Evolutionary conservation across 2,113 vertebrate genomes (phyloP), one percentile per base, ranked within the genome.

Genomic region (Notothenia rossii): DNA sequence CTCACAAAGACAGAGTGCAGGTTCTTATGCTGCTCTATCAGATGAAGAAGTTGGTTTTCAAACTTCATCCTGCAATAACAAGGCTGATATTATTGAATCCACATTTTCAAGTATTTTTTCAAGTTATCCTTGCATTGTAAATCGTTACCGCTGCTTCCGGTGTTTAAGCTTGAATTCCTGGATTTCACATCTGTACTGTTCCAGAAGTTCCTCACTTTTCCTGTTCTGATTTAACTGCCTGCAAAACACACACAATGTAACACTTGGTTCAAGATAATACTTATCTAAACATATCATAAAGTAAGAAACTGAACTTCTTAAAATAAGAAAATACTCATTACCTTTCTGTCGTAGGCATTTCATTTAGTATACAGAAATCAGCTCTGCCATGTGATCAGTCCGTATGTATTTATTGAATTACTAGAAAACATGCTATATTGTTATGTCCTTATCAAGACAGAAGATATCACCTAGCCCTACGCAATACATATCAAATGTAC

Each of bases 11-110:
- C 58, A 55, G 86, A 82, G 65, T 80, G 85, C 22, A 96, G 82
- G 75, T 87, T 92, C 79, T 95, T 96, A 63, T 95, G 94, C 62
- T 93, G 92, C 33, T 90, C 92, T 2, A 93, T 94, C 70, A 95
- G 86, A 17, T 93, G 90, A 62, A 86, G 84, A 45, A 96, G 92
- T 60, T 94, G 92, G 75, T 93, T 94, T 89, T 95, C 94, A 93
- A 95, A 94, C 75, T 87, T 94, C 86, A 95, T 90, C 63, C 95
- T 95, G 82, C 29, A 55, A 90, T 73, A 76, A 76, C 55, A 65
- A 76, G 46, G 10, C 6, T 11, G 13, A 54, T 13, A 61, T 70
- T 22, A 69, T 10, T 40, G 51, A 56, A 82, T 25, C 11, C 50
- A 1, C 45, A 11, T 49, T 36, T 29, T 18, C 10, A 29, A 15